Evolutionary conservation across 2,888 invertebrate species (phyloP).

Genomic region (Teinopalpus imperialis): DNA sequence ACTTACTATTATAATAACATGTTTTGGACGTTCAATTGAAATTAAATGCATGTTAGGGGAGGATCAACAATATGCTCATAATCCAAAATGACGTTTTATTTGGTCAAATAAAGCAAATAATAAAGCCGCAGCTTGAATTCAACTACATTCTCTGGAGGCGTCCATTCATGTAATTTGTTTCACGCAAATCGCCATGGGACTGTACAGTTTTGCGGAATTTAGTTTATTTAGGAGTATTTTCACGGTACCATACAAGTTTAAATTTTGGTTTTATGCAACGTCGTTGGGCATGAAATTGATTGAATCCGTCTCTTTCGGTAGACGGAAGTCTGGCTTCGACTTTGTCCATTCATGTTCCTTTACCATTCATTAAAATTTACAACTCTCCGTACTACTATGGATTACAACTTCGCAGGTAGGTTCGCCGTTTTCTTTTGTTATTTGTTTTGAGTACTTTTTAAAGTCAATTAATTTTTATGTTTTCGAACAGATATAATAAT

Average conservation of each 20-base stretch:
- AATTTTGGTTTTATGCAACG: slow-evolving; percentile 73
- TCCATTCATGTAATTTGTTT: slow-evolving; percentile 66
- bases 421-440: slow-evolving; percentile 41
- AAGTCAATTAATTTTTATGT: too few relatives aligned
- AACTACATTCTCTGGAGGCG: slow-evolving; percentile 66
- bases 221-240: slow-evolving; percentile 44
- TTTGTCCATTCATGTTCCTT: slow-evolving; percentile 52
- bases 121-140: slow-evolving; percentile 39
- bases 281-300: slow-evolving; percentile 74
- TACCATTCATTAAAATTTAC: slow-evolving; percentile 65
- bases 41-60: slow-evolving; percentile 56
- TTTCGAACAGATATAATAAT: too few relatives aligned
- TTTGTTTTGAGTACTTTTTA: slow-evolving; percentile 30
- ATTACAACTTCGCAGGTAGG: slow-evolving; percentile 54
- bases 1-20: slow-evolving; percentile 1
- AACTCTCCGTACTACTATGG: slow-evolving; percentile 55
- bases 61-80: slow-evolving; percentile 51
- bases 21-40: slow-evolving; percentile 42
- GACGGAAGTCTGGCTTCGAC: slow-evolving; percentile 58
- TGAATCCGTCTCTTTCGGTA: slow-evolving; percentile 47
- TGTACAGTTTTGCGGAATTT: slow-evolving; percentile 40
- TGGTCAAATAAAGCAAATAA: slow-evolving; percentile 52
- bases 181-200: slow-evolving; percentile 50
- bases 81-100: slow-evolving; percentile 63
- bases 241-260: slow-evolving; percentile 54